A percentile compares a stretch with the other conserved stretches of the same genome.
phyloP scores from a whole-genome alignment of 2,113 vertebrate genomes.

The Orientallactaga bullata region DNA sequence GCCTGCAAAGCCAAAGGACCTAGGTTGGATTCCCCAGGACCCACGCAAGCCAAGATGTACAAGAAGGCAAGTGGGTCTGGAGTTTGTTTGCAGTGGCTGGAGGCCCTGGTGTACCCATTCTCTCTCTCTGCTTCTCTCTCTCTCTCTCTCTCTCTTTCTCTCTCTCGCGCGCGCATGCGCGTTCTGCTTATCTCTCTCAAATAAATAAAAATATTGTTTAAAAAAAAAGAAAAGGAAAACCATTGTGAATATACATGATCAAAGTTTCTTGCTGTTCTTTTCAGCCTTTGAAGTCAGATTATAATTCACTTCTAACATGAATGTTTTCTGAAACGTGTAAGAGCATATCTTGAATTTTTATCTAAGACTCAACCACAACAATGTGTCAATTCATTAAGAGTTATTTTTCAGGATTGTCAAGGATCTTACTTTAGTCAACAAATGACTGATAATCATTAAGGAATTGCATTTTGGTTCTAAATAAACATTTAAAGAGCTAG shows the following conservation, averaged over 20 bases:
- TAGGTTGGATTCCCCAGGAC: no score
- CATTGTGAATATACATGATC: neutral
- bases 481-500: neutral
- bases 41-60: no score
- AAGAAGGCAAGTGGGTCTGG: no score
- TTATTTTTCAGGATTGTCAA: constrained; percentile 39
- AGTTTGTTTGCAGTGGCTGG: no score
- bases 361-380: constrained; percentile 23
- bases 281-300: constrained; percentile 15
- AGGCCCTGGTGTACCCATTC: no score
- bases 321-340: neutral
- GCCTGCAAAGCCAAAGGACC: no score
- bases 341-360: constrained; percentile 44
- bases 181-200: no score
- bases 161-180: no score
- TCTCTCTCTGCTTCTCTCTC: no score
- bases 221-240: constrained; percentile 19
- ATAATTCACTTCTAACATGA: neutral
- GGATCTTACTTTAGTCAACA: constrained; percentile 26
- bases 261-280: constrained; percentile 54
- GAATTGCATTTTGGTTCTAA: constrained; percentile 9
- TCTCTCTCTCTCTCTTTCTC: no score
- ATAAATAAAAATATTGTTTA: no score
- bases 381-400: constrained; percentile 30
- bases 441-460: constrained; percentile 45